These are phyloP conservation scores for Himalopsyche japonica DNA, from an alignment of 2,888 invertebrate species.

Conservation along the genomic window DNA sequence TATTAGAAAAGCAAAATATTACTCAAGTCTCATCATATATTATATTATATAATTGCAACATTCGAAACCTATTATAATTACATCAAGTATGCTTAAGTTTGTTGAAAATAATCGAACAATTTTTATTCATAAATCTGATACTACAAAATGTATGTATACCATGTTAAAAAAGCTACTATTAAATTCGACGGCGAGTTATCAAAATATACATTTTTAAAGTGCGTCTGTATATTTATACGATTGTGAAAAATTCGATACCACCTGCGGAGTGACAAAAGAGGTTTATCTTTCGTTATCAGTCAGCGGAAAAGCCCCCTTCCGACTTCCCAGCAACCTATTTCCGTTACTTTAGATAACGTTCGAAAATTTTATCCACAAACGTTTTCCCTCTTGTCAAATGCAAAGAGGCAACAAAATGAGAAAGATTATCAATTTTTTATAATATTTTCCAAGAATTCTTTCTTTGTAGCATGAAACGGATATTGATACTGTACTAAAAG, in stretches of 20 bases:
- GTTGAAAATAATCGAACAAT: too few species aligned
- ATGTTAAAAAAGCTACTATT: too few species aligned
- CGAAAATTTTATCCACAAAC: not conserved
- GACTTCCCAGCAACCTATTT: not conserved
- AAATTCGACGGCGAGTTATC: too few species aligned
- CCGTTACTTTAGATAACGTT: constrained; percentile 2
- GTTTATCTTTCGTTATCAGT: constrained; percentile 6
- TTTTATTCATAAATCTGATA: too few species aligned
- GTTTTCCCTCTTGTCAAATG: not conserved
- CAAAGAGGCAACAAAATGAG: not conserved
- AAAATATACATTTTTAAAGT: too few species aligned
- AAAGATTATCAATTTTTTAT: not conserved
- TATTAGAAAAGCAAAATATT: too few species aligned
- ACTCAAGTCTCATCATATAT: too few species aligned
- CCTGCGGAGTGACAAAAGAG: constrained; percentile 6
- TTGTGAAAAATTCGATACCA: not conserved
- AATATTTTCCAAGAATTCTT: not conserved
- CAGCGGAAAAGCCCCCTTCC: not conserved
- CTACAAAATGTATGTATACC: too few species aligned
- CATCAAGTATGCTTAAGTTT: too few species aligned
- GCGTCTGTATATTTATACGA: not conserved
- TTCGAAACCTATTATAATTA: too few species aligned
- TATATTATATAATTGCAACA: too few species aligned
- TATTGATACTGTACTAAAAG: not conserved
- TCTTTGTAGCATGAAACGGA: not conserved